Evolutionary conservation across 2,888 invertebrate genomes (phyloP), one percentile per base, ranked within the genome.

Genomic region (Frankliniella intonsa): DNA sequence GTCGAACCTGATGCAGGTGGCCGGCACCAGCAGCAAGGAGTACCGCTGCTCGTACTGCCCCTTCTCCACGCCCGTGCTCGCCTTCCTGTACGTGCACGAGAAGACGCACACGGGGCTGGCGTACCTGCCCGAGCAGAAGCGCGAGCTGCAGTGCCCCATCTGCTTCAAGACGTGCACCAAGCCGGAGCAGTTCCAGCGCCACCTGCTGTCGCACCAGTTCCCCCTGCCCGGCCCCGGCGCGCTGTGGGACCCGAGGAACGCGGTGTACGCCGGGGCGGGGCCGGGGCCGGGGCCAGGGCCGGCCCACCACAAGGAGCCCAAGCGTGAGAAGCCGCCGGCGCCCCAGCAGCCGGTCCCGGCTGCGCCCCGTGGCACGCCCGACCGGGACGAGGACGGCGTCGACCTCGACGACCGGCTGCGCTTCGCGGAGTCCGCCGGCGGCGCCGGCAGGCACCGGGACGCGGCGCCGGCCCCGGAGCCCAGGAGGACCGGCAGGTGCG

Each of bases 11-110:
- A 81, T 49, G 84, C 81, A 82, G 83, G 84, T 86, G 85, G 3
- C 85, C 86, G 27, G 89, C 87, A 85, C 90, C 91, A 8, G 91
- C 90, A 12, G 87, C 92, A 76, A 92, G 92, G 86, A 93, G 84
- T 97, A 97, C 89, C 94, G 95, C 84, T 97, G 97, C 89, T 94
- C 95, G 80, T 93, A 94, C 87, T 97, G 97, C 88, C 93, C 94
- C 82, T 97, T 97, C 88, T 93, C 95, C 80, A 97, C 97, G 65
- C 93, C 95, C 84, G 94, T 96, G 87, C 91, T 97, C 86, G 96
- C 97, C 82, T 95, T 97, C 86, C 90, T 97, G 85, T 96, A 96
- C 88, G 94, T 97, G 81, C 97, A 97, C 89, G 97, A 97, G 88
- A 92, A 95, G 85, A 94, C 95, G 79, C 97, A 90, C 22, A 88